Evolutionary conservation across 2,888 invertebrate species (phyloP), one percentile per base, ranked within the genome.

Genomic region (Thymelicus lineola): DNA sequence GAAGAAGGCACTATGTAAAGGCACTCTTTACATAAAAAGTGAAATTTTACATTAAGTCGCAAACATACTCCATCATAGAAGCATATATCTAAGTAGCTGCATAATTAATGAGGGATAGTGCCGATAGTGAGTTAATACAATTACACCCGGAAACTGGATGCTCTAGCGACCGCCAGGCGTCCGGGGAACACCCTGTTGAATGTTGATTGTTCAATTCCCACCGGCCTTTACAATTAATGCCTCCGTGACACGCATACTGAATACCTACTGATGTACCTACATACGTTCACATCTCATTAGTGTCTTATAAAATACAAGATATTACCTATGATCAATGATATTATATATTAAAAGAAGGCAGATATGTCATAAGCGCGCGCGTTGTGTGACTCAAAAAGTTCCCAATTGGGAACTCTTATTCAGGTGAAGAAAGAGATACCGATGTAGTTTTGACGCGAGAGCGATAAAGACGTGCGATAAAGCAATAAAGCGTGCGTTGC

Each of bases 121-220:
- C 28, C 53, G 20, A 50, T 50, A 50, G 50, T 50, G 15, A 48
- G 48, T 5, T 20, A 17, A 15, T 53, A 53, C 20, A 53, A 53
- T 53, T 53, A 53, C 10, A 28, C 20, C 53, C 53, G 53, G 53
- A 53, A 53, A 9, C 17, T 9, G 53, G 20, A 10, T 20, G 17
- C 20, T 53, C 20, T 12, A 12, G 3, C 42, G 10, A 10, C 42
- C 12, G 4, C 10, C 0, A 1, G 42, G 9, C 42, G 42, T 42
- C 42, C 20, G 20, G 53, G 53, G 53, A 53, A 3, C 20, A 53
- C 20, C 53, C 20, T 10, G n/a, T n/a, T n/a, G n/a, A 12, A 9
- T 20, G n/a, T n/a, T n/a, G 20, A 53, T 53, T 53, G 53, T 53
- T 53, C 9, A 53, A 53, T 53, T 20, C 53, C 53, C 53, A 12